Percentiles rank a stretch among this genome's conserved stretches.
Conservation (phyloP, 2,888 invertebrate species). For the Melipona bicolor region DNA sequence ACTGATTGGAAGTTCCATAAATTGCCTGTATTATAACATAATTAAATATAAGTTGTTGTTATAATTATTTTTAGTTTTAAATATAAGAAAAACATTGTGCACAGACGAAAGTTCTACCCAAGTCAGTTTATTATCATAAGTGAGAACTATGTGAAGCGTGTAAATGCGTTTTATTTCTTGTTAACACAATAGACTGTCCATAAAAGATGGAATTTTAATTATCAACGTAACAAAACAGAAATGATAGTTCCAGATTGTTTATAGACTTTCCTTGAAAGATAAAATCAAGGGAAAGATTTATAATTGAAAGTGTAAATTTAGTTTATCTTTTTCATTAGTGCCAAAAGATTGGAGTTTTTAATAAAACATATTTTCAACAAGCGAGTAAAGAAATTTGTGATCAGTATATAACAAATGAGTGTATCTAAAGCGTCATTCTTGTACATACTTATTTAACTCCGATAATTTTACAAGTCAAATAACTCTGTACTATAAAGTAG, state of each 20-base stretch:
- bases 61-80: not conserved
- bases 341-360: slow-evolving; percentile 52
- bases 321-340: slow-evolving; percentile 31
- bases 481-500: not conserved
- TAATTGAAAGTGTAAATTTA: slow-evolving; percentile 7
- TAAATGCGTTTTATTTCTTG: slow-evolving; percentile 15
- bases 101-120: slow-evolving; percentile 7
- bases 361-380: slow-evolving; percentile 60
- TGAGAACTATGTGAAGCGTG: slow-evolving; percentile 3
- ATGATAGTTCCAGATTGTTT: slow-evolving; percentile 24
- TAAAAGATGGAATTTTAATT: slow-evolving; percentile 16
- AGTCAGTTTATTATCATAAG: not conserved
- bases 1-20: not conserved
- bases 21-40: not conserved
- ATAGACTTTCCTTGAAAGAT: not conserved
- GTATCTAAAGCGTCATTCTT: slow-evolving; percentile 65
- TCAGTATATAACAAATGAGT: slow-evolving; percentile 44
- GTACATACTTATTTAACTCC: slow-evolving; percentile 47
- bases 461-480: slow-evolving; percentile 25
- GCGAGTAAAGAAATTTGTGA: slow-evolving; percentile 44
- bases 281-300: not conserved
- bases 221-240: not conserved
- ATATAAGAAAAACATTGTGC: not conserved
- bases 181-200: slow-evolving; percentile 29
- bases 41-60: not conserved